Base-by-base conservation (phyloP, 2,797 vertebrate genomes). In the Micromesistius poutassou region DNA sequence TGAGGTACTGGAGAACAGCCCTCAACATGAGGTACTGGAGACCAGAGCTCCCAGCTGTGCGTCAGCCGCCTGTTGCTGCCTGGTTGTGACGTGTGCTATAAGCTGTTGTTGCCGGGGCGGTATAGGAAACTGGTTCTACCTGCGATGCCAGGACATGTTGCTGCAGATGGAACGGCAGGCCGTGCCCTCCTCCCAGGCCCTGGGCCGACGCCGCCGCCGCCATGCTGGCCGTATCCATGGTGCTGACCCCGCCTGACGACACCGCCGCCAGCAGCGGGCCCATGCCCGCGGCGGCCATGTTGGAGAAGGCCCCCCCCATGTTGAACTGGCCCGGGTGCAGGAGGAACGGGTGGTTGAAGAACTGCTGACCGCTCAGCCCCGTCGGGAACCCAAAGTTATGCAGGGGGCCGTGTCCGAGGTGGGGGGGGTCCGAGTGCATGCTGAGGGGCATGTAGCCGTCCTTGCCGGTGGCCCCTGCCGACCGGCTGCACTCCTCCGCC, bases 91-190 rank as follows among this genome's bases (percentile, higher is more conserved):
- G 50, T 8, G 50, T 62, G 16, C 10, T 16, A 14, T 55, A 6
- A 55, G 19, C 50, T 25, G 22, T 66, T 28, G 55, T 66, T 8
- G 55, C 19, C 22, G 71, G 9, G 14, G 7, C 4, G 71, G 6
- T 35, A 35, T 28, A 71, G 38, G 82, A 85, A 91, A 90, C 84
- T 73, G 81, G 84, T 85, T 89, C 89, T 96, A 99, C 97, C 97
- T 98, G 97, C 0, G 98, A 98, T 76, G 98, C 98, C 91, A 99
- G 89, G 87, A 98, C 95, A 12, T 99, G 98, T 89, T 98, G 98
- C 90, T 99, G 98, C 85, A 99, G 95, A 89, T 98, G 98, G 86
- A 98, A 99, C 30, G 98, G 98, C 82, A 98, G 87, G 74, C 96
- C 94, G 0, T 95, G 95, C 0, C 95, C 93, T 78, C 96, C 96